Evolutionary conservation across 2,888 invertebrate species (phyloP), one percentile per base, ranked within the genome.

Genomic region (Spodoptera picta): DNA sequence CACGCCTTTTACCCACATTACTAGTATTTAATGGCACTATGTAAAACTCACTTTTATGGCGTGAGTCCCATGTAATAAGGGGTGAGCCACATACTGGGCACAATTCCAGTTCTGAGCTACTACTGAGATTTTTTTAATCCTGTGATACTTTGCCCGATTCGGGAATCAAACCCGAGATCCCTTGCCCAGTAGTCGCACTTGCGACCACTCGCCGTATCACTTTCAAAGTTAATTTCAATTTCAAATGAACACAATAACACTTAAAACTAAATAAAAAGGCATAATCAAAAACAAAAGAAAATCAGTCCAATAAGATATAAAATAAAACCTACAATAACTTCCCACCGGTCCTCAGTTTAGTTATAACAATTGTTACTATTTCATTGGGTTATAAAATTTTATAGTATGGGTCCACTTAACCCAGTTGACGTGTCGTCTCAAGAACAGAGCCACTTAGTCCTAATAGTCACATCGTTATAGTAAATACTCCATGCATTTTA

Each of bases 401-500:
- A 92, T 91, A 82, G 80, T 84, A 83, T 69, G 65, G 67, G 75
- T 71, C 87, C 90, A 90, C 91, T 92, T 92, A 90, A 83, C 83
- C 83, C 77, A 87, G 36, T 36, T 87, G 87, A 87, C 85, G 83
- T 85, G 88, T 87, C 74, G 67, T 67, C 59, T 60, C 65, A 57
- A 76, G 73, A 82, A 86, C 85, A 84, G 81, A 63, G 80, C 84
- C 89, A 88, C 87, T 90, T 90, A 88, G 81, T 70, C 69, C 84
- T 90, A 89, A 90, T 89, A 88, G 90, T 82, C 59, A 6, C 51
- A 44, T 81, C 85, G 78, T 91, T 91, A 89, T 67, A 79, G 85
- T 91, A 92, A 92, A 92, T 85, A 88, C 83, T 84, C 86, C 85
- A 90, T 88, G 81, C 83, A 86, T 87, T 89, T 87, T 88, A 85